Evolutionary conservation across 2,797 vertebrate species (phyloP).

Genomic region (Aplochiton taeniatus): DNA sequence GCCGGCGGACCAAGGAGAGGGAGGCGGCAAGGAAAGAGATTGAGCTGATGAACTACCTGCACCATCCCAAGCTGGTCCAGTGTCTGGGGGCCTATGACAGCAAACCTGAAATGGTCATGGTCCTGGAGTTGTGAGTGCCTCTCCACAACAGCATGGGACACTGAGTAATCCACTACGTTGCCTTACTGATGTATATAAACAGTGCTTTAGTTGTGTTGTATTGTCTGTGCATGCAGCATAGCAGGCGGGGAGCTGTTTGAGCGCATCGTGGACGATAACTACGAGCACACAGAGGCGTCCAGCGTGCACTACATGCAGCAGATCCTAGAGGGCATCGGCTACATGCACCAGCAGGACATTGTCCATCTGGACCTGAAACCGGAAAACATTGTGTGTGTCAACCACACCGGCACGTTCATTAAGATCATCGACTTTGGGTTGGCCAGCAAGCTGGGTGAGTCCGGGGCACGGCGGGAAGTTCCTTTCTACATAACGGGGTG

Average conservation of each 20-base stretch:
- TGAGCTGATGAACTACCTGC: constrained; percentile 86
- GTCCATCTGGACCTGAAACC: constrained; percentile 89
- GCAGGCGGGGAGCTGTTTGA: constrained; percentile 88
- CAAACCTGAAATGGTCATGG: constrained; percentile 81
- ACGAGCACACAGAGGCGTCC: constrained; percentile 85
- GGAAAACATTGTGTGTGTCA: constrained; percentile 87
- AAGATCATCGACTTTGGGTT: constrained; percentile 91
- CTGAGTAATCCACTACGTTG: background rate
- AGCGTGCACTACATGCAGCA: constrained; percentile 81
- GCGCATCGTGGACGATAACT: constrained; percentile 84
- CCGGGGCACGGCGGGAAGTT: background rate
- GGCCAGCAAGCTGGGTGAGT: constrained; percentile 79
- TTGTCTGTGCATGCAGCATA: constrained; percentile 67
- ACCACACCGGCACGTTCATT: constrained; percentile 72
- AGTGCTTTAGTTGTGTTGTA: background rate
- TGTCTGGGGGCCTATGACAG: constrained; percentile 84
- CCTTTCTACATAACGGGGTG: too few relatives aligned
- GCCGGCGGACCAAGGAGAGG: constrained; percentile 75
- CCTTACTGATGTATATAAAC: too few relatives aligned
- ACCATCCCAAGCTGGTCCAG: constrained; percentile 85
- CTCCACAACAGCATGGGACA: background rate
- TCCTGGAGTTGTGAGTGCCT: constrained; percentile 85
- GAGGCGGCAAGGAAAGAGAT: constrained; percentile 79
- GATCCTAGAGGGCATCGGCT: constrained; percentile 83
- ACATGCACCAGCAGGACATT: constrained; percentile 81